Conservation (phyloP, 2,888 invertebrate species). For the Agrotis exclamationis region DNA sequence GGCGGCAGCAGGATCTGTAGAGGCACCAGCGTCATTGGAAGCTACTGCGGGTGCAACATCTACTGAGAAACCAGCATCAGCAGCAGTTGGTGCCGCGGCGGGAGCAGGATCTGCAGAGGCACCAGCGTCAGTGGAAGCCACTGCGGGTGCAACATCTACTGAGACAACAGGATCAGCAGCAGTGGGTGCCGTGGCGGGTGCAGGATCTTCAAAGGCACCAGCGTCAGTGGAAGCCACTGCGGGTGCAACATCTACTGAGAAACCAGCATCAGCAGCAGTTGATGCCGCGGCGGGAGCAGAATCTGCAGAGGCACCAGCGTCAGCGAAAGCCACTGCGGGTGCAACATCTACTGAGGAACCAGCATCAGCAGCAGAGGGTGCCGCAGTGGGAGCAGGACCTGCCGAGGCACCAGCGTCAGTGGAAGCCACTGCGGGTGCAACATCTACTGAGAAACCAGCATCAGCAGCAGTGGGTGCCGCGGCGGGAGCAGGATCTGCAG, state of each 20-base stretch:
- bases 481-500: neutral
- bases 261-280: neutral
- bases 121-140: neutral
- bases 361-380: neutral
- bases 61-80: neutral
- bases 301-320: neutral
- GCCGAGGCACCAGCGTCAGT: neutral
- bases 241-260: neutral
- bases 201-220: neutral
- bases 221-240: neutral
- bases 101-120: neutral
- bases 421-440: neutral
- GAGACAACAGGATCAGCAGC: too few relatives aligned
- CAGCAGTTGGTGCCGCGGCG: neutral
- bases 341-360: neutral
- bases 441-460: neutral
- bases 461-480: neutral
- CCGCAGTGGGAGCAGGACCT: fast-evolving
- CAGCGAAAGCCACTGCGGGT: neutral
- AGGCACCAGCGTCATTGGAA: too few relatives aligned
- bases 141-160: neutral
- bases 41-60: neutral
- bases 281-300: fast-evolving
- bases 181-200: too few relatives aligned
- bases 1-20: too few relatives aligned